These are phyloP conservation scores for Hetaerina titia DNA, from an alignment of 2,888 invertebrate species.

Conservation along the genomic window DNA sequence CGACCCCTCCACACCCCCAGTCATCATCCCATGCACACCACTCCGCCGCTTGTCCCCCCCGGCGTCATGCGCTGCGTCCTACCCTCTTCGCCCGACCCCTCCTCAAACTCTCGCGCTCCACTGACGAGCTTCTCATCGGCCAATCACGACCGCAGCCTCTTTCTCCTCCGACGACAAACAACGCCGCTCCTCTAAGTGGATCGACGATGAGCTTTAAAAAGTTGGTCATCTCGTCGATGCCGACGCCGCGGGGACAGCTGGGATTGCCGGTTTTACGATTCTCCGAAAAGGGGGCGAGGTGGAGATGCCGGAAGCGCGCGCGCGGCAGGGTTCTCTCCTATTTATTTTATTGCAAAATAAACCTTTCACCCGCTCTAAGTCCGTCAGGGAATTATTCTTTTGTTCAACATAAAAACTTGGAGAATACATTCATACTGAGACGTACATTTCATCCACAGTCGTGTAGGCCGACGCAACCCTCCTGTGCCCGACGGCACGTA, in stretches of 20 bases:
- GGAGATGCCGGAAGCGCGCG: background rate
- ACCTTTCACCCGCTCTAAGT: too few relatives aligned
- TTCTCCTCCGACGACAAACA: background rate
- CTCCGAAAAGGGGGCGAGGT: background rate
- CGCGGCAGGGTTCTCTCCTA: background rate
- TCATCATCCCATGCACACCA: background rate
- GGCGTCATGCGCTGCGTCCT: background rate
- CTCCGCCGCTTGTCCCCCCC: background rate
- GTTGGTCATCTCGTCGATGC: slow-evolving; percentile 2
- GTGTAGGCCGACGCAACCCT: too few relatives aligned
- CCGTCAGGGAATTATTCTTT: too few relatives aligned
- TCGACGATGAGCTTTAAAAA: slow-evolving; percentile 17
- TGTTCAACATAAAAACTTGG: too few relatives aligned
- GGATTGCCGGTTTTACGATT: slow-evolving; percentile 20
- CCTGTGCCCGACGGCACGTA: too few relatives aligned
- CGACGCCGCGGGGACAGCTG: background rate
- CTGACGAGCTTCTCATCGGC: background rate
- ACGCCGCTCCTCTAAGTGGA: background rate
- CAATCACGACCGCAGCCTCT: background rate
- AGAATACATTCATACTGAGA: too few relatives aligned
- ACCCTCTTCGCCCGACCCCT: background rate
- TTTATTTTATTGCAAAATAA: background rate
- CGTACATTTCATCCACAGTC: too few relatives aligned
- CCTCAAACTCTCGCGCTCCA: background rate
- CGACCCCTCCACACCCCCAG: background rate